Evolutionary conservation across 2,797 vertebrate genomes (phyloP), one percentile per base, ranked within the genome.

Genomic region (Danio choprae): DNA sequence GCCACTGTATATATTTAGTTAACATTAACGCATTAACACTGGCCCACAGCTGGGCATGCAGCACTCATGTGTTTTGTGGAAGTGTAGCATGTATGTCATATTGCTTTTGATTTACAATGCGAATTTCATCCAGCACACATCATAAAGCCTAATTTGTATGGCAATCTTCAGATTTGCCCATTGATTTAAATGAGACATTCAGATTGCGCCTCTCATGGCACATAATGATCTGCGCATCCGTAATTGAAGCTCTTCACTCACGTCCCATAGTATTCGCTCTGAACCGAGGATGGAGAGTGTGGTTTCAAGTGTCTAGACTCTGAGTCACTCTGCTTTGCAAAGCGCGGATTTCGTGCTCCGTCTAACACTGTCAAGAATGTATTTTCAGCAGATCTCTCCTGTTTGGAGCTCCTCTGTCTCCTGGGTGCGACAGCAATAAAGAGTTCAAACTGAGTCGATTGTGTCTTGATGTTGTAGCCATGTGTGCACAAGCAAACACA

Each of bases 271-370:
- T 70, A n/a, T 70, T 65, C 50, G 63, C 68, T 63, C 18, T 20
- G 10, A 59, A 44, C 29, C 0, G 44, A 70, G 40, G 11, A 64
- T 44, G 15, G 13, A 20, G 46, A 55, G 6, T 63, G 67, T 63
- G 46, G 38, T 55, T 79, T 55, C 13, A 70, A 62, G 65, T 79
- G 76, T 71, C 67, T 79, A 71, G 77, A 62, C 77, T 70, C 56
- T 71, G 77, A 79, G 46, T 79, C 77, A 79, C 59, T 73, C 50
- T 15, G 38, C 76, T 70, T 79, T 56, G 69, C 40, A 56, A 56
- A 73, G n/a, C 69, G 38, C 78, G 15, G 68, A 72, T 46, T 65
- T 80, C 50, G 55, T 48, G 77, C 78, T 73, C 60, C 41, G 43
- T 63, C 60, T 62, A 62, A 8, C n/a, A 38, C 43, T 20, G 44